Base-by-base conservation (phyloP, 2,797 vertebrate genomes). In the Emydoidea blandingii region DNA sequence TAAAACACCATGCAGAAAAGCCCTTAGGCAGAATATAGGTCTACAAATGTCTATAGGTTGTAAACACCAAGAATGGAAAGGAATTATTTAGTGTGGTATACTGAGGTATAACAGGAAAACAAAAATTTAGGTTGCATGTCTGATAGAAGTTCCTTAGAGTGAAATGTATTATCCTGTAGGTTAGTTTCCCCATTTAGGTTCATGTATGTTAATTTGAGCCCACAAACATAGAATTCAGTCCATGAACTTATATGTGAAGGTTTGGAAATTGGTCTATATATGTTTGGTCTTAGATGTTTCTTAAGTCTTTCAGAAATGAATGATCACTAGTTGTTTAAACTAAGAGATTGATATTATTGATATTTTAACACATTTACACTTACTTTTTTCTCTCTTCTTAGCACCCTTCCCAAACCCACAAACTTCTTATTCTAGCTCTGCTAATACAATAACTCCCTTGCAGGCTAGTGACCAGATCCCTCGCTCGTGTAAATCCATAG, bases 1-100 rank as follows among this genome's bases (percentile, higher is more conserved):
- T 54, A 54, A 54, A 54, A 23, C 8, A 25, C 54, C 23, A 25
- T 54, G 23, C 10, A 54, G 54, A 54, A 23, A 59, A 59, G 29
- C 6, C 91, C 87, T 86, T 72, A 90, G 89, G 80, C 57, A 92
- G 82, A 85, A 94, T 31, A 85, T 74, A 95, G n/a, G 82, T 50
- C 87, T 94, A 84, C 49, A 85, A 81, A 68, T 95, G 81, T 53
- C 90, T 95, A 81, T 56, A 78, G 56, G 62, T n/a, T 85, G 16
- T 44, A 57, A 94, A 78, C 78, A 80, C 47, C 50, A 84, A 94
- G 44, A 37, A 25, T 62, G 81, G 53, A 65, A 81, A 85, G 82
- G 88, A 50, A 92, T 57, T 78, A 85, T 7, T 79, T 85, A 10
- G 79, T 82, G 53, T 80, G 81, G 89, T 74, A 65, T 41, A 79